phyloP scores from a whole-genome alignment of 2,888 invertebrate species.

The Malachius bipustulatus region DNA sequence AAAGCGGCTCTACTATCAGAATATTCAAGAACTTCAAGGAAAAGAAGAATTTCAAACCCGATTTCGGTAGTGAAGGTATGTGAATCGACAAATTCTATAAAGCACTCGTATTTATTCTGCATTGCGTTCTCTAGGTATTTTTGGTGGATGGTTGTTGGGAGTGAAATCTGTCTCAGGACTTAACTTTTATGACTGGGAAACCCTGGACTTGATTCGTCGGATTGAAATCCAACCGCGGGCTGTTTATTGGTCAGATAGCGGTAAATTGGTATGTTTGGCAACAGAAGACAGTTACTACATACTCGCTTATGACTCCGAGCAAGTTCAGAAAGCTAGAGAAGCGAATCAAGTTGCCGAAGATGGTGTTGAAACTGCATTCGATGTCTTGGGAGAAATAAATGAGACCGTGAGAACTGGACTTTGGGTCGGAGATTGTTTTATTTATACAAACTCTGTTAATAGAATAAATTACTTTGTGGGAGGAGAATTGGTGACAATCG shows the following conservation, averaged over 20 bases:
- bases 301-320: conserved; percentile 73
- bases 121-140: too few species aligned
- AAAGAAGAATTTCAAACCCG: conserved; percentile 88
- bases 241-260: conserved; percentile 95
- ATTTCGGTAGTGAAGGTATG: conserved; percentile 94
- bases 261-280: conserved; percentile 84
- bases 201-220: conserved; percentile 77
- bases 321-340: conserved; percentile 65
- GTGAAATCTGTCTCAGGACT: conserved; percentile 86
- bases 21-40: conserved; percentile 99
- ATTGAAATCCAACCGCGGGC: conserved; percentile 93
- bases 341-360: conserved; percentile 75
- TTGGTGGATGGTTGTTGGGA: conserved; percentile 39
- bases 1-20: conserved; percentile 80
- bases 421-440: conserved; percentile 99
- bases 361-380: conserved; percentile 92
- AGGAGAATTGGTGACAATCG: conserved; percentile 96
- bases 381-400: conserved; percentile 89
- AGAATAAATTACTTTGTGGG: conserved; percentile 98
- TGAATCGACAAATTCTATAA: too few species aligned
- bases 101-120: too few species aligned
- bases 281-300: conserved; percentile 94
- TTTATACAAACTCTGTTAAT: conserved; percentile 96
- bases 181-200: conserved; percentile 97
- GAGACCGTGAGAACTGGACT: conserved; percentile 89